Percentiles rank a stretch among this genome's conserved stretches.
Conservation (phyloP, 2,888 invertebrate species). For the Phaonia tiefii region DNA sequence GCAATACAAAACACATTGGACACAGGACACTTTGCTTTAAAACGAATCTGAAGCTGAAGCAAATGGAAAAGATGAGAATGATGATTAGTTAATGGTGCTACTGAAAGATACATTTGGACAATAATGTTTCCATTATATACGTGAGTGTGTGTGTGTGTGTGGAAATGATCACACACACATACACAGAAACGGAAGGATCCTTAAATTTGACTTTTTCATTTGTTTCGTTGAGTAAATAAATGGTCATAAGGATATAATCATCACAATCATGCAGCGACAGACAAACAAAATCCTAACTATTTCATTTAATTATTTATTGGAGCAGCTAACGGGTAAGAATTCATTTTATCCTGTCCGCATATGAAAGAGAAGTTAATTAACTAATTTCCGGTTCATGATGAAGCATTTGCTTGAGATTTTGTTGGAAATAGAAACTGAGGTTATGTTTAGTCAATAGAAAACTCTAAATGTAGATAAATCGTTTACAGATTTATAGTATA, state of each 20-base stretch:
- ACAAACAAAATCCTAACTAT: conserved; percentile 22
- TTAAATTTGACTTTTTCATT: background rate
- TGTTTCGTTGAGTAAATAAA: background rate
- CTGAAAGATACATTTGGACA: conserved; percentile 37
- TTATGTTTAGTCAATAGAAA: no score
- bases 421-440: no score
- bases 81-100: conserved; percentile 52
- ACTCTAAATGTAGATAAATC: no score
- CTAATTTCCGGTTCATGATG: conserved; percentile 16
- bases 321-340: background rate
- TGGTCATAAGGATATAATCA: background rate
- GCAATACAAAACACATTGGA: background rate
- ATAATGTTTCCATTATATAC: conserved; percentile 38
- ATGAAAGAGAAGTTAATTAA: background rate
- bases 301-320: conserved; percentile 33
- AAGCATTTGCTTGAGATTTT: background rate
- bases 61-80: conserved; percentile 51
- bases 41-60: conserved; percentile 59
- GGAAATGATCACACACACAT: conserved; percentile 21
- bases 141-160: conserved; percentile 23
- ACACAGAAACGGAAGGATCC: background rate
- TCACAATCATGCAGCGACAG: background rate
- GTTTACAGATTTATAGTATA: no score
- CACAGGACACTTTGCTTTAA: conserved; percentile 61
- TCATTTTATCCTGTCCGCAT: background rate